Percentiles rank a stretch among this genome's conserved stretches.
phyloP scores from a whole-genome alignment of 1,140 invertebrate genomes.

The Bombus cullumanus region DNA sequence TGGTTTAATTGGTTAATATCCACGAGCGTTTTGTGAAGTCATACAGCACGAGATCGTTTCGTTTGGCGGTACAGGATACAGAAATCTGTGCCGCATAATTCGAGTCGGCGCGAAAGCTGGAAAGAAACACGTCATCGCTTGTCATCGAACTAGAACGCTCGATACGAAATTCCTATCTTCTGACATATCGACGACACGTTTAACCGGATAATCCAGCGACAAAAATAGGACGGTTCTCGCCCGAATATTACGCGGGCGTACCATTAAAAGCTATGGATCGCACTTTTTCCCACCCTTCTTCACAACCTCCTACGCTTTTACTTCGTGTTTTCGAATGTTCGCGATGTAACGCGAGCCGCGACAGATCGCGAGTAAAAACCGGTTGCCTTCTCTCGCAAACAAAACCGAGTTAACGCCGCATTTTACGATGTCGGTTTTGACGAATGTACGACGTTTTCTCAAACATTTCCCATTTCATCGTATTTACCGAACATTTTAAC shows the following conservation, averaged over 20 bases:
- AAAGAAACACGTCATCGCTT: conserved; percentile 36
- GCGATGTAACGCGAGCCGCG: conserved; percentile 5
- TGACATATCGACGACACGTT: conserved; percentile 53
- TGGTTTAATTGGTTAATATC: not conserved
- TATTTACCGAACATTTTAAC: conserved; percentile 32
- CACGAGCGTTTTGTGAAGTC: not conserved
- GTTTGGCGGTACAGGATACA: not conserved
- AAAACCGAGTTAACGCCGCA: conserved; percentile 25
- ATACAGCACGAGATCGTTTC: not conserved
- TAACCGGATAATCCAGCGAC: conserved; percentile 28
- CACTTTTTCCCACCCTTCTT: not conserved
- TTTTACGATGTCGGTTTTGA: conserved; percentile 29
- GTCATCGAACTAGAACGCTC: conserved; percentile 68
- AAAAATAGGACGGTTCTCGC: conserved; percentile 41
- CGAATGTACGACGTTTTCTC: conserved; percentile 29
- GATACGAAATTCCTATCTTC: conserved; percentile 65
- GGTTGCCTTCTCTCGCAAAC: conserved; percentile 19
- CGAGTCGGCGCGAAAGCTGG: conserved; percentile 6
- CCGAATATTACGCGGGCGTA: conserved; percentile 36
- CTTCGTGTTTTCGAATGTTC: not conserved
- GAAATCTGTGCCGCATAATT: conserved; percentile 31
- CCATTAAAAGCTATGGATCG: conserved; percentile 41
- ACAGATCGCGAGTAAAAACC: conserved; percentile 29
- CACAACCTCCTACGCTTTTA: not conserved
- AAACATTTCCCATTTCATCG: conserved; percentile 24